Base-by-base conservation (phyloP, 1,140 invertebrate species). In the Eulimnadia texana region DNA sequence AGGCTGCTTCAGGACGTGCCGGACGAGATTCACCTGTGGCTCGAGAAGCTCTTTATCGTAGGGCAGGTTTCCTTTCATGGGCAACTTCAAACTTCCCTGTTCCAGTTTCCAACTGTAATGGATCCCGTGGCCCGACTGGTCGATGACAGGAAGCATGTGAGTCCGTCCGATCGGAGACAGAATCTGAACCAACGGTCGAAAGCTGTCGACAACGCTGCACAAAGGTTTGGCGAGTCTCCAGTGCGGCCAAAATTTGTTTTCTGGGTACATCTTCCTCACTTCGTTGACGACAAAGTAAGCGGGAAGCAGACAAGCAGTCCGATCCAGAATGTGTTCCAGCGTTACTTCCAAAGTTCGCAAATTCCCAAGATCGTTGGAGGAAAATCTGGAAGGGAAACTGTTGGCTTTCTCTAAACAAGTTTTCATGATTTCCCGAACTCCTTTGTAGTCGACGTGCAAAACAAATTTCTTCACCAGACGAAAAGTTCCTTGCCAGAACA, bases 361-460 rank as follows among this genome's bases (percentile, higher is more conserved):
- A 73, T 91, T 88, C 6, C 85, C 84, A 68, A 87, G 77, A 28
- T 86, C 80, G 47, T 83, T 84, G n/a, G 84, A 80, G 69, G 89
- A 84, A 50, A 91, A 74, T 67, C 80, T 79, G 0, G 80, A 72
- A 6, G 90, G 89, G 63, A 94, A 78, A 52, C 79, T 80, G 63
- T 84, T 81, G 1, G 88, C 84, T 76, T 92, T 94, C 68, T 96
- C 91, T 69, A 90, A 80, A 66, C 88, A 91, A 11, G 80, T 81
- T 77, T 91, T 92, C 86, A 93, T 89, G 47, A 93, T 88, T 77
- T 90, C 88, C 66, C 90, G 74, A 1, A 93, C 89, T 52, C 88
- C 92, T 77, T 97, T 98, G 70, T 98, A 98, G 72, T 95, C 90
- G 11, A 96, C 93, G 62, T 86, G 84, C 42, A 84, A 82, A 69